Evolutionary conservation across 1,140 invertebrate genomes (phyloP).

Genomic region (Dolichoris vasculosae): DNA sequence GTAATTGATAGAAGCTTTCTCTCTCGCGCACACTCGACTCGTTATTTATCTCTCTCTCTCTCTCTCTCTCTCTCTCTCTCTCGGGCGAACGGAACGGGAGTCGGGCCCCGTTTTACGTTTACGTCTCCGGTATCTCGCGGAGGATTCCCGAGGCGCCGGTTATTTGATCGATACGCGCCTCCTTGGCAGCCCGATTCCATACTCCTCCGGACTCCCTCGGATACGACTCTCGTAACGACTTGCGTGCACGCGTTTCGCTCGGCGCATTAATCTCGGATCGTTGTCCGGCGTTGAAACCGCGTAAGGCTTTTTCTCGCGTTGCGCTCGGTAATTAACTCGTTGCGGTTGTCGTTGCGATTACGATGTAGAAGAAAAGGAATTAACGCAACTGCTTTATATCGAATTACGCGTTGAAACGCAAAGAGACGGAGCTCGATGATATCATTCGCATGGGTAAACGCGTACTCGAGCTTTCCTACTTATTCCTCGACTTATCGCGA

Average conservation of each 20-base stretch:
- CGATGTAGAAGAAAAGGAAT: too few species aligned
- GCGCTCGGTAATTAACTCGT: slow-evolving; percentile 4
- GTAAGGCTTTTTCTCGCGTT: not conserved
- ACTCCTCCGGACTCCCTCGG: not conserved
- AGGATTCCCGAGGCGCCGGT: not conserved
- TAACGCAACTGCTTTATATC: not conserved
- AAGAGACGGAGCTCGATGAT: too few species aligned
- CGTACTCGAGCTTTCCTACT: too few species aligned
- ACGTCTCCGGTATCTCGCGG: too few species aligned
- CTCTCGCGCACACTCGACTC: too few species aligned
- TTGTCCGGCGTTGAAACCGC: not conserved
- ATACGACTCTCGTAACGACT: slow-evolving; percentile 36
- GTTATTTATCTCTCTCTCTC: not conserved
- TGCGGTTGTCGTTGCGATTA: slow-evolving; percentile 12
- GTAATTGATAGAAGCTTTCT: too few species aligned
- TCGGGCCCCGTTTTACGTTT: too few species aligned
- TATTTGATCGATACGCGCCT: slow-evolving; percentile 47
- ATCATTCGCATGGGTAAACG: too few species aligned
- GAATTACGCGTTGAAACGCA: not conserved
- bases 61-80: not conserved
- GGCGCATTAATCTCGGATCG: not conserved
- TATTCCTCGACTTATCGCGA: too few species aligned
- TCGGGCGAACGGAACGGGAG: not conserved
- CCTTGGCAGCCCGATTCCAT: not conserved
- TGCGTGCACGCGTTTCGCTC: not conserved